These are phyloP conservation scores for Caenorhabditis parvicauda DNA, from an alignment of 2,888 invertebrate species.

Conservation along the genomic window DNA sequence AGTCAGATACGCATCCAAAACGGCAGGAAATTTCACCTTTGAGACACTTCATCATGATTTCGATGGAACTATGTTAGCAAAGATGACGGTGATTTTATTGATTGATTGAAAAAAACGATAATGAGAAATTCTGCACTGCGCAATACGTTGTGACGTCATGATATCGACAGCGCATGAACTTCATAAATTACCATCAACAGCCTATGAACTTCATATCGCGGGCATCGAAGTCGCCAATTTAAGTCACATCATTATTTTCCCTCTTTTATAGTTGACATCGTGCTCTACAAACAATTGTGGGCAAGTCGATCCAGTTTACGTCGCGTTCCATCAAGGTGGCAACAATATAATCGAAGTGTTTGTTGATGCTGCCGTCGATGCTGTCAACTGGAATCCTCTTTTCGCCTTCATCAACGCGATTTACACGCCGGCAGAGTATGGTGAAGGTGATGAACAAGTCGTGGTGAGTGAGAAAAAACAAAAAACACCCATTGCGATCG, in stretches of 20 bases:
- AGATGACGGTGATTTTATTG: constrained; percentile 19
- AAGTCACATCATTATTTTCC: too few species aligned
- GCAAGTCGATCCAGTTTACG: constrained; percentile 27
- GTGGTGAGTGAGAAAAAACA: constrained; percentile 19
- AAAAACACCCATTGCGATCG: too few species aligned
- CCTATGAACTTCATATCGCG: too few species aligned
- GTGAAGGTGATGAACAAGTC: constrained; percentile 44
- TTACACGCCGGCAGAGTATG: constrained; percentile 42
- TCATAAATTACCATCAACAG: too few species aligned
- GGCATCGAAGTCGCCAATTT: too few species aligned
- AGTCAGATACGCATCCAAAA: constrained; percentile 19
- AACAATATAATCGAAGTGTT: constrained; percentile 35
- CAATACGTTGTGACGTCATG: too few species aligned
- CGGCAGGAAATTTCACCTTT: constrained; percentile 40
- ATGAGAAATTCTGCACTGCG: too few species aligned
- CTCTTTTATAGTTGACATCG: constrained; percentile 26
- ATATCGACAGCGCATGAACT: too few species aligned
- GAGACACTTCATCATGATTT: constrained; percentile 43
- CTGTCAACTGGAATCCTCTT: constrained; percentile 39
- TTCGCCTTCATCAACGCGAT: constrained; percentile 38
- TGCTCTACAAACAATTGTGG: constrained; percentile 40
- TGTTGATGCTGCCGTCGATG: constrained; percentile 10
- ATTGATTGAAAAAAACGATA: too few species aligned
- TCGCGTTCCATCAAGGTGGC: constrained; percentile 40
- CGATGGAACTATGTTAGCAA: constrained; percentile 31